Conservation (phyloP, 2,113 vertebrate genomes). For the Spilogale gracilis region DNA sequence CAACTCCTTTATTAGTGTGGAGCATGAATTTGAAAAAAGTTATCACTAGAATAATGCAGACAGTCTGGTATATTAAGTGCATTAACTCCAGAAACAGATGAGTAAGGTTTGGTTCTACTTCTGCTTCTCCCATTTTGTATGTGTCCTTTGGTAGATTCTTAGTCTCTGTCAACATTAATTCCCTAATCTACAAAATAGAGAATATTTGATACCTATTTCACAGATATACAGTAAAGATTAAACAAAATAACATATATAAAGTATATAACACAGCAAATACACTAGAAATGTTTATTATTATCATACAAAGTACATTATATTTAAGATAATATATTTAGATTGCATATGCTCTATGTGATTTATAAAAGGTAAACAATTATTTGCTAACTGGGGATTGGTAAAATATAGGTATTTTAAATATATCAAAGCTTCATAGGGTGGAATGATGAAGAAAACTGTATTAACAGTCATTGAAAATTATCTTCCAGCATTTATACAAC, state of each 20-base stretch:
- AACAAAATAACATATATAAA: not conserved
- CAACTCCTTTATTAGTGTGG: not conserved
- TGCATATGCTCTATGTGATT: not conserved
- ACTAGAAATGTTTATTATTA: not conserved
- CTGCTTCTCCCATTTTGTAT: not conserved
- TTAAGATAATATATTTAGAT: not conserved
- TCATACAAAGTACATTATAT: not conserved
- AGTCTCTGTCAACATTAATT: not conserved
- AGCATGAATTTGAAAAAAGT: not conserved
- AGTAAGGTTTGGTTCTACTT: not conserved
- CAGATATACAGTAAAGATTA: not conserved
- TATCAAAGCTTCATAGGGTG: not conserved
- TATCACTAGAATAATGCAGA: not conserved
- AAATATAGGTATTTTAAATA: not conserved
- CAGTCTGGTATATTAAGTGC: not conserved
- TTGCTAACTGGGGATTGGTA: constrained; percentile 10
- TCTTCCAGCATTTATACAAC: not conserved
- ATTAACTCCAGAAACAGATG: not conserved
- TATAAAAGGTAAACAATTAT: not conserved
- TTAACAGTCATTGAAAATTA: not conserved
- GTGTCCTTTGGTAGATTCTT: not conserved
- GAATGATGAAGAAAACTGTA: not conserved
- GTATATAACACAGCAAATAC: not conserved
- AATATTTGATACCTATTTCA: not conserved
- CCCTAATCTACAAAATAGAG: not conserved